Base-by-base conservation (phyloP, 2,797 vertebrate species). In the Bryconaethiops microstoma region DNA sequence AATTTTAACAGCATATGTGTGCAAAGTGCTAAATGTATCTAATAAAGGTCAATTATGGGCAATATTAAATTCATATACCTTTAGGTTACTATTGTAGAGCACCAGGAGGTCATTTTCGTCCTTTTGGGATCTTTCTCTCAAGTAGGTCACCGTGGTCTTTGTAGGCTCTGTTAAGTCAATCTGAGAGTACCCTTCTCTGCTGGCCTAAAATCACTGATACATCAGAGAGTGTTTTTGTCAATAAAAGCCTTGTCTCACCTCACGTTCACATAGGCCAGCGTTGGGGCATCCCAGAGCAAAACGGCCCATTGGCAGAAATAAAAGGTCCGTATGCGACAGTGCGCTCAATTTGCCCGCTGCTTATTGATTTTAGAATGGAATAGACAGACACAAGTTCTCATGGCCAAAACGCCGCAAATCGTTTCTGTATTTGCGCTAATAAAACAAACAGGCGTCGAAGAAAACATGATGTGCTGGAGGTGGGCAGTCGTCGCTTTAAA, bases 311-410 rank as follows among this genome's bases (percentile, higher is more conserved):
- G 89, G 89, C 87, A 84, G 88, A 90, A 89, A 84, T 92, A 91
- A 91, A 91, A 90, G 91, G 84, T 78, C 84, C 60, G 86, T 67
- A 88, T 87, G 68, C 88, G 65, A 89, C 91, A 88, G 87, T 92
- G 89, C 88, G 89, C 88, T 87, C 90, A 92, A 91, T 92, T 92
- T 92, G 90, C 90, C 90, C 91, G 89, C 89, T 90, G 88, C 89
- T 92, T 91, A 92, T 92, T 92, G 91, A 90, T 86, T 91, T 88
- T 87, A 83, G 50, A 91, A 91, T 90, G 91, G 91, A 92, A 92
- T 92, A 91, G 92, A 88, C 87, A 87, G 45, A 25, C 84, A 84
- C 88, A 89, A 92, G 91, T 50, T 50, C 42, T 50, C 21, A 5
- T 1, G 68, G 21, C 21, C 25, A 55, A 72, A 72, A 25, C 17